Percentiles rank a stretch among this genome's conserved stretches.
Evolutionary conservation across 92 coral and sea anemone species (phyloP).

Genomic region (Epizoanthus illoricatus): DNA sequence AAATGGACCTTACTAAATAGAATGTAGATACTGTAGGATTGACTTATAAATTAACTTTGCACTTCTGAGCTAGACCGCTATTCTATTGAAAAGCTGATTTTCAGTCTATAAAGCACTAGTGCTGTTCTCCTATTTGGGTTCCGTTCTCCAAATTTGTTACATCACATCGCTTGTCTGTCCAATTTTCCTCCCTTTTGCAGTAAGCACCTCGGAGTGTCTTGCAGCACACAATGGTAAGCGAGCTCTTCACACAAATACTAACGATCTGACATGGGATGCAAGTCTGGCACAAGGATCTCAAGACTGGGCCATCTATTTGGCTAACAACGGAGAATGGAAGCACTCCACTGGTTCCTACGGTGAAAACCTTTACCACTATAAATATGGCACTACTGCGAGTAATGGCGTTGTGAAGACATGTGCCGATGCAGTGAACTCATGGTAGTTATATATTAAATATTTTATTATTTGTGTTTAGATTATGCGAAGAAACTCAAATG

Average conservation of each 20-base stretch:
- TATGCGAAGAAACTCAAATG: too few species aligned
- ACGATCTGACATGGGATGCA: not conserved
- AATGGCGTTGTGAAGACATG: not conserved
- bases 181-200: not conserved
- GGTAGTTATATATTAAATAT: not conserved
- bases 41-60: too few species aligned
- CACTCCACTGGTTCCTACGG: not conserved
- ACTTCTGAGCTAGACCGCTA: too few species aligned
- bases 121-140: too few species aligned
- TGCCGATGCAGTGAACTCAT: not conserved
- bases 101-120: too few species aligned
- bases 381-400: not conserved
- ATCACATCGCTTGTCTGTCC: not conserved
- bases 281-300: slow-evolving; percentile 9
- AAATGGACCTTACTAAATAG: too few species aligned
- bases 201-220: not conserved
- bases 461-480: not conserved
- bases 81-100: too few species aligned
- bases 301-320: not conserved
- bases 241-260: not conserved
- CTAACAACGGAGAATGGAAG: too few species aligned
- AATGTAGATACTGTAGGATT: too few species aligned
- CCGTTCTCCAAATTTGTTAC: too few species aligned
- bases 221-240: slow-evolving; percentile 1
- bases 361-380: not conserved